Evolutionary conservation across 2,888 invertebrate species (phyloP).

Genomic region (Magallana nippona): DNA sequence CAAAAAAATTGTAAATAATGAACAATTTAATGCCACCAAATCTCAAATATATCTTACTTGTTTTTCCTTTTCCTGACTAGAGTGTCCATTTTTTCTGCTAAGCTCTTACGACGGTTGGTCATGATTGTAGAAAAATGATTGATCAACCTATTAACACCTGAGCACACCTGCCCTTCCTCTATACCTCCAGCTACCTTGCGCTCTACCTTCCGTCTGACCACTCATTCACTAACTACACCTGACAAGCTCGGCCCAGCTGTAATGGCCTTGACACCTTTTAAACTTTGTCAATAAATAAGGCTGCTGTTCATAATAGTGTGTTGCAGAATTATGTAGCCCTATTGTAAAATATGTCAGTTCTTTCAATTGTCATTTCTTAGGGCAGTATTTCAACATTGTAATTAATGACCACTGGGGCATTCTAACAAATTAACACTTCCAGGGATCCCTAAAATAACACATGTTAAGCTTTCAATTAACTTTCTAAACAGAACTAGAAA

Average conservation of each 20-base stretch:
- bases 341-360: slow-evolving; percentile 9
- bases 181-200: slow-evolving; percentile 25
- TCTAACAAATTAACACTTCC: slow-evolving; percentile 25
- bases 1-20: neutral
- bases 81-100: slow-evolving; percentile 32
- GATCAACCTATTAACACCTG: neutral
- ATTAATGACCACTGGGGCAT: slow-evolving; percentile 19
- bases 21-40: neutral
- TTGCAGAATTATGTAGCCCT: neutral
- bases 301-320: slow-evolving; percentile 12
- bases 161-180: slow-evolving; percentile 27
- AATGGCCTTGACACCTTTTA: slow-evolving; percentile 28
- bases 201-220: slow-evolving; percentile 6
- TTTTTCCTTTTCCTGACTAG: slow-evolving; percentile 19
- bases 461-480: slow-evolving; percentile 4
- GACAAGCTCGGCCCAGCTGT: neutral
- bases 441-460: slow-evolving; percentile 15
- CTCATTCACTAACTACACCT: slow-evolving; percentile 30
- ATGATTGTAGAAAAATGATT: neutral
- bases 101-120: slow-evolving; percentile 26
- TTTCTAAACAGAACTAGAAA: neutral
- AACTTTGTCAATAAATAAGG: slow-evolving; percentile 32
- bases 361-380: neutral
- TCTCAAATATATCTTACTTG: neutral
- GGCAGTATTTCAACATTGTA: neutral